phyloP scores from a whole-genome alignment of 1,140 invertebrate species.

The Vollenhovia emeryi region DNA sequence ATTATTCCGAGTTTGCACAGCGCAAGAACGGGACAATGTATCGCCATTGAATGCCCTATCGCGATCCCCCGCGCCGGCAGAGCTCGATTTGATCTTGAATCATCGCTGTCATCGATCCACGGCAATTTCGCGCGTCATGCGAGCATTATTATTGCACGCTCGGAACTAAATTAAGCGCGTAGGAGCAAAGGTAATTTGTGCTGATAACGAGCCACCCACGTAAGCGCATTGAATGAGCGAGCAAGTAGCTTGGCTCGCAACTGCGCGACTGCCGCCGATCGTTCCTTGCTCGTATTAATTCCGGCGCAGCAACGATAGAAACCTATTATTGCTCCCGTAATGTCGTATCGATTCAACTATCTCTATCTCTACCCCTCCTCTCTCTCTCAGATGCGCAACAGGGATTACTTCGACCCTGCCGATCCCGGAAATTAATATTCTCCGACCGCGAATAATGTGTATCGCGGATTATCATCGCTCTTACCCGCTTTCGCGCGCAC shows the following conservation, averaged over 20 bases:
- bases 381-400: constrained; percentile 36
- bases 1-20: constrained; percentile 10
- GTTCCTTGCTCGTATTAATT: constrained; percentile 60
- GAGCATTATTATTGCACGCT: constrained; percentile 75
- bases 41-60: constrained; percentile 40
- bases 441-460: constrained; percentile 65
- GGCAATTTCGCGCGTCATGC: constrained; percentile 64
- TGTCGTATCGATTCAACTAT: constrained; percentile 43
- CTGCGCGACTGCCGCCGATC: constrained; percentile 44
- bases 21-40: constrained; percentile 20
- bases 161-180: constrained; percentile 72
- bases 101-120: constrained; percentile 64
- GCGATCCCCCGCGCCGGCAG: constrained; percentile 23
- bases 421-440: constrained; percentile 68
- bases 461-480: constrained; percentile 70
- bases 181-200: constrained; percentile 75
- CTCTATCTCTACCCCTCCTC: neutral
- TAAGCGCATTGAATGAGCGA: constrained; percentile 50
- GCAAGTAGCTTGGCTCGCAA: constrained; percentile 24
- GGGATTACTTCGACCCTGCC: constrained; percentile 54
- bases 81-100: constrained; percentile 65
- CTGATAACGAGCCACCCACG: constrained; percentile 77
- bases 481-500: constrained; percentile 52
- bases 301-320: constrained; percentile 16
- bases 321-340: constrained; percentile 36